Base-by-base conservation (phyloP, 2,888 invertebrate genomes). In the Lottia scabra region DNA sequence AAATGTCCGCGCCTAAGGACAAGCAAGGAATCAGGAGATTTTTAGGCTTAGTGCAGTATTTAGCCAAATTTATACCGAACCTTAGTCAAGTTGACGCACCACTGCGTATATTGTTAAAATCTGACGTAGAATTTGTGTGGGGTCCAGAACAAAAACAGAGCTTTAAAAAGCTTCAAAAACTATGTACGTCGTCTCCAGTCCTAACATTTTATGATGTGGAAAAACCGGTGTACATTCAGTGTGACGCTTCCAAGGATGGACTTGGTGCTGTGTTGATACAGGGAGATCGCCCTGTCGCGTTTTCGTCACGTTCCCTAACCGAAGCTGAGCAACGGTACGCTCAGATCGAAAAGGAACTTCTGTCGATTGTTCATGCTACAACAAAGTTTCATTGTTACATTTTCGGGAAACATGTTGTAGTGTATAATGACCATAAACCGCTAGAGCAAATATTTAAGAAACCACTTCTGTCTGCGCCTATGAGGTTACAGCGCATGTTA, bases 41-140 rank as follows among this genome's bases (percentile, higher is more conserved):
- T 13, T 62, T 82, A 43, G 80, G 80, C 44, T 26, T 81, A 13
- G 75, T 81, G 10, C 77, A 76, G 63, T 81, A 74, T 68, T 68
- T 80, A 16, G 65, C 75, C 13, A 78, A 75, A 66, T 81, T 78
- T 70, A 75, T 82, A 44, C 78, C 79, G 12, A 75, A 80, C 63
- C 63, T 79, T 6, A 79, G 81, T 65, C 46, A 76, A 27, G 44
- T 72, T 12, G 80, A 77, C 26, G 75, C 75, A 10, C 78, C 78
- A 30, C 56, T 82, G 3, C 48, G 78, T 27, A 56, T 26, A 16
- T 71, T 81, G 19, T 63, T 78, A 26, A 78, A 78, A 63, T 63
- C 70, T 16, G 78, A 74, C 46, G 65, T 72, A 23, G 62, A 67
- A 19, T 77, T 75, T 48, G 62, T 27, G 2, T 80, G 76, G 79